A percentile compares a stretch with the other conserved stretches of the same genome.
phyloP scores from a whole-genome alignment of 2,113 vertebrate genomes.

The Microtus montanus region DNA sequence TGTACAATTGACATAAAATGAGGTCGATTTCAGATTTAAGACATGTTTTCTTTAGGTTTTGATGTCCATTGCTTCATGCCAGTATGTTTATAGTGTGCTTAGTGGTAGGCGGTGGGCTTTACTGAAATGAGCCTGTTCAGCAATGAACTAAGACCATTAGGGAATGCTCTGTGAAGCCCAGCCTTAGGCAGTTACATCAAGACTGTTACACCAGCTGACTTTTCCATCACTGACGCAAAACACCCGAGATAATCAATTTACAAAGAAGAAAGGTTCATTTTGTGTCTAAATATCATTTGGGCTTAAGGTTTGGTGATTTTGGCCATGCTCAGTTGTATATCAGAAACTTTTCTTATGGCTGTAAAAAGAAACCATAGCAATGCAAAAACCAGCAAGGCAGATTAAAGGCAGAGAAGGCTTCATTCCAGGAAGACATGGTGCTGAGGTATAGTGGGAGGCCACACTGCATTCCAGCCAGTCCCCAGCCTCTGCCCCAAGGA shows the following conservation, averaged over 20 bases:
- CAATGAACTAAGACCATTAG: not conserved
- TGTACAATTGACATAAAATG: not conserved
- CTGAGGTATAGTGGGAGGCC: fast-evolving
- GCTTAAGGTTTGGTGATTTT: not conserved
- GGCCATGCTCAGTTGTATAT: not conserved
- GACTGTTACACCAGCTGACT: not conserved
- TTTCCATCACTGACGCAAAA: not conserved
- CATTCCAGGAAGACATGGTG: not conserved
- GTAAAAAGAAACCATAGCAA: not conserved
- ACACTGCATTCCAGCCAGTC: not conserved
- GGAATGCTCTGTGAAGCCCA: not conserved
- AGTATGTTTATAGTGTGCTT: not conserved
- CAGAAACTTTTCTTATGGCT: not conserved
- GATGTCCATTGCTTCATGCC: not conserved
- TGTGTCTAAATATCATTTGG: not conserved
- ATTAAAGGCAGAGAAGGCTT: not conserved
- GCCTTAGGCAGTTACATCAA: not conserved
- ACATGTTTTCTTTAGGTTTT: not conserved
- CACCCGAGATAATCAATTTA: not conserved
- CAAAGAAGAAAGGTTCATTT: not conserved
- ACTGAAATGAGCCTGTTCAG: not conserved
- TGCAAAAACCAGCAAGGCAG: not conserved
- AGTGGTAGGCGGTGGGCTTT: not conserved
- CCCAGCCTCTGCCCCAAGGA: not conserved
- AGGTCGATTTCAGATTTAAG: not conserved